Percentiles rank a stretch among this genome's conserved stretches.
These are phyloP conservation scores for Patella caerulea DNA, from an alignment of 2,888 invertebrate species.

Conservation along the genomic window DNA sequence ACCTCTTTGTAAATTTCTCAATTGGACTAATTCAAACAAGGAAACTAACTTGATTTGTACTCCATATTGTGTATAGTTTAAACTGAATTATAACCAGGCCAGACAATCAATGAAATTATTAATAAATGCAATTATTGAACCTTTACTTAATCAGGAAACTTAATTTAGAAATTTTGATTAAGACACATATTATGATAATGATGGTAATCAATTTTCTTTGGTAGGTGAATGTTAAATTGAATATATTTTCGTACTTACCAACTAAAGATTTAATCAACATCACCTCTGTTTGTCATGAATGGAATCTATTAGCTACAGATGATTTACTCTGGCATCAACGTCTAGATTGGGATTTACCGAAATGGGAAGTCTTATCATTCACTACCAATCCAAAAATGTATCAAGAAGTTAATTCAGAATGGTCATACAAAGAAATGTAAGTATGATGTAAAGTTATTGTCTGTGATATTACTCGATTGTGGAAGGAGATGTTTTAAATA, in stretches of 20 bases:
- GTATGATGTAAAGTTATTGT: conserved; percentile 26
- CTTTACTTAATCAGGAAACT: too few species aligned
- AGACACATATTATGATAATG: too few species aligned
- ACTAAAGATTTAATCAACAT: conserved; percentile 57
- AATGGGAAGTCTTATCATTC: conserved; percentile 65
- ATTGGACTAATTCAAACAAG: too few species aligned
- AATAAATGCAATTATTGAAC: too few species aligned
- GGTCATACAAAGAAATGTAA: conserved; percentile 67
- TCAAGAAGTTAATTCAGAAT: conserved; percentile 60
- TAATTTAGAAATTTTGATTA: too few species aligned
- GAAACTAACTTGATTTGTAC: too few species aligned
- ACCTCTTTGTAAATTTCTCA: too few species aligned
- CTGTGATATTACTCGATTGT: too few species aligned
- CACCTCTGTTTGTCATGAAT: conserved; percentile 56
- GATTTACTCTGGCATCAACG: conserved; percentile 62
- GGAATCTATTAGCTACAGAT: conserved; percentile 61
- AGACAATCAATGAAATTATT: too few species aligned
- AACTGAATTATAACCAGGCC: too few species aligned
- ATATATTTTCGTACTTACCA: conserved; percentile 60
- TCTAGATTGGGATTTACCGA: conserved; percentile 49
- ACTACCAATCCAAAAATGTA: conserved; percentile 63
- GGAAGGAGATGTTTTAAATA: neutral
- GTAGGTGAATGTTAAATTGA: conserved; percentile 55
- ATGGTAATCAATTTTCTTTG: neutral
- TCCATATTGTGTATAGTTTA: too few species aligned